Evolutionary conservation across 2,113 vertebrate genomes (phyloP), one percentile per base, ranked within the genome.

Genomic region (Sminthopsis crassicaudata): DNA sequence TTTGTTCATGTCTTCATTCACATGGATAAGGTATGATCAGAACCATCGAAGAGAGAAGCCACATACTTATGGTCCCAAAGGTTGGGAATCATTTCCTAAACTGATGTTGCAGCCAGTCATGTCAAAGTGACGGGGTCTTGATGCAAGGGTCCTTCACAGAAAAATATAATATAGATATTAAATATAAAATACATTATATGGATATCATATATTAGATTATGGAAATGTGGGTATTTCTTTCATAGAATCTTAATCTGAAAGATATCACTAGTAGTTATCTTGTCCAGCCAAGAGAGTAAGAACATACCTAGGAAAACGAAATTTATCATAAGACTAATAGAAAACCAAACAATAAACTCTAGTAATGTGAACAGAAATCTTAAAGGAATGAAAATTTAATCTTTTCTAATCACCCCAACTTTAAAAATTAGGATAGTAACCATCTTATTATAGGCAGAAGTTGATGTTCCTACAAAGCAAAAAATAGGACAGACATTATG

Each of bases 301-400:
- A 14, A 92, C 10, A 92, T 92, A 93, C 76, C 52, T 5, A 96
- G 52, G 9, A 96, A 25, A 30, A 84, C 93, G 60, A 91, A 76
- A 90, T 94, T 46, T 91, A 42, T 4, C 7, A 42, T 22, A 84
- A n/a, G 19, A 84, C 7, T n/a, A 36, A 42, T 23, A 84, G 67
- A 84, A 84, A 84, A 84, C 22, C 67, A 84, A 84, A 23, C 36
- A 76, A n/a, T 19, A n/a, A 76, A 76, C 67, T 67, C 60, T 42
- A 42, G 16, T 84, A n/a, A 23, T 22, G 6, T 84, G 7, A 84
- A 8, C 19, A 84, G 19, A 42, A 23, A 84, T 84, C n/a, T 84
- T 84, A 42, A 84, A 84, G n/a, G 23, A 10, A 42, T 6, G 19
- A 84, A 42, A 14, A 84, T 42, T 42, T 14, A 22, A 16, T 42